Evolutionary conservation across 2,113 vertebrate genomes (phyloP).

Genomic region (Choloepus hoffmanni): DNA sequence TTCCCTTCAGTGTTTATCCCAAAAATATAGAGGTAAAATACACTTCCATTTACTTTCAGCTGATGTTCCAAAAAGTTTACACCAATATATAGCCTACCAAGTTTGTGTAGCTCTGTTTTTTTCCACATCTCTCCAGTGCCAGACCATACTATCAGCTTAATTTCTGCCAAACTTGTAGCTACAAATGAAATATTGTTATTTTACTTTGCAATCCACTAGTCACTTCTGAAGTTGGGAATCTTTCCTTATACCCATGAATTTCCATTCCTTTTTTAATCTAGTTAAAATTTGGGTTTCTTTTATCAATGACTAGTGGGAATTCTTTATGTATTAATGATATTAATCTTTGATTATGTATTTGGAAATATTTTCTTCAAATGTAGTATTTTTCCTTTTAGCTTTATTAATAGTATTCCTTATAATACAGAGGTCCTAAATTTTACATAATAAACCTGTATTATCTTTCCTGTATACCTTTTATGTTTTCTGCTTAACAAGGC

Average conservation of each 20-base stretch:
- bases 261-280: neutral
- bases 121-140: neutral
- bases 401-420: neutral
- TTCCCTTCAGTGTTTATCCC: neutral
- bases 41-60: neutral
- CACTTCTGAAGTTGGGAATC: neutral
- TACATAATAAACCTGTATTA: neutral
- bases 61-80: neutral
- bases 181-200: neutral
- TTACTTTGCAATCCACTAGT: neutral
- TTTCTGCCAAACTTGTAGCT: neutral
- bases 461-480: neutral
- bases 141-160: neutral
- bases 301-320: neutral
- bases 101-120: neutral
- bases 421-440: neutral
- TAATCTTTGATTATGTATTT: conserved; percentile 12
- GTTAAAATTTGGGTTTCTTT: neutral
- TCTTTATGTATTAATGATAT: neutral
- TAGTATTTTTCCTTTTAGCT: conserved; percentile 4
- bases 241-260: neutral
- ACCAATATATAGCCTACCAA: neutral
- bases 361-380: neutral
- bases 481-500: neutral
- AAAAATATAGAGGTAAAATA: neutral